Evolutionary conservation across 2,113 vertebrate species (phyloP).

Genomic region (Abramis brama): DNA sequence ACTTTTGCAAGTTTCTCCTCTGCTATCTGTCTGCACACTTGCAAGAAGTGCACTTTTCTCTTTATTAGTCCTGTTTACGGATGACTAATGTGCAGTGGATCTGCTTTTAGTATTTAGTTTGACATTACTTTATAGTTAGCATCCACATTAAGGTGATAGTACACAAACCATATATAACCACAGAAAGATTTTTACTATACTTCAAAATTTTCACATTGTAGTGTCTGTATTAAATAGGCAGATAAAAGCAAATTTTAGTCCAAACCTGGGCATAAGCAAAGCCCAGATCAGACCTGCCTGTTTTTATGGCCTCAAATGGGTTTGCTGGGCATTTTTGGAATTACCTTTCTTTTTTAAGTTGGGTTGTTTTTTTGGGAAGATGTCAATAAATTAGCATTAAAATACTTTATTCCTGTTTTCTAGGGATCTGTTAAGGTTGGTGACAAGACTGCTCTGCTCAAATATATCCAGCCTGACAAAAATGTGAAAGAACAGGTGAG

Average conservation of each 20-base stretch:
- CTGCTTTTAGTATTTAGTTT: background rate
- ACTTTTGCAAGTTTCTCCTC: background rate
- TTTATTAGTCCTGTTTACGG: background rate
- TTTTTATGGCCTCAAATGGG: conserved; percentile 45
- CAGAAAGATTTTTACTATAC: background rate
- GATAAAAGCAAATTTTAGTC: background rate
- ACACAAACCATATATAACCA: background rate
- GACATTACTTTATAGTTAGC: background rate
- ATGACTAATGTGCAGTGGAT: background rate
- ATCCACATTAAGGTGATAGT: background rate
- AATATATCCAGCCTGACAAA: conserved; percentile 81
- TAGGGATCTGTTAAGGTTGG: conserved; percentile 92
- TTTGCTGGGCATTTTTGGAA: conserved; percentile 68
- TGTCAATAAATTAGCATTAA: background rate
- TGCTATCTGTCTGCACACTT: background rate
- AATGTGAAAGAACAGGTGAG: conserved; percentile 64
- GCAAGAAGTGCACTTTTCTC: background rate
- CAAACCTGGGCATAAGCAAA: conserved; percentile 1
- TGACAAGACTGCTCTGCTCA: conserved; percentile 87
- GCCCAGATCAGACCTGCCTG: background rate
- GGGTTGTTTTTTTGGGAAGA: conserved; percentile 25
- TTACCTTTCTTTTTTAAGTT: conserved; percentile 35
- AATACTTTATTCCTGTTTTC: conserved; percentile 68
- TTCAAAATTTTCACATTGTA: background rate
- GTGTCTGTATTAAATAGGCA: background rate